Evolutionary conservation across 2,797 vertebrate species (phyloP).

Genomic region (Gallinago nigripennis): DNA sequence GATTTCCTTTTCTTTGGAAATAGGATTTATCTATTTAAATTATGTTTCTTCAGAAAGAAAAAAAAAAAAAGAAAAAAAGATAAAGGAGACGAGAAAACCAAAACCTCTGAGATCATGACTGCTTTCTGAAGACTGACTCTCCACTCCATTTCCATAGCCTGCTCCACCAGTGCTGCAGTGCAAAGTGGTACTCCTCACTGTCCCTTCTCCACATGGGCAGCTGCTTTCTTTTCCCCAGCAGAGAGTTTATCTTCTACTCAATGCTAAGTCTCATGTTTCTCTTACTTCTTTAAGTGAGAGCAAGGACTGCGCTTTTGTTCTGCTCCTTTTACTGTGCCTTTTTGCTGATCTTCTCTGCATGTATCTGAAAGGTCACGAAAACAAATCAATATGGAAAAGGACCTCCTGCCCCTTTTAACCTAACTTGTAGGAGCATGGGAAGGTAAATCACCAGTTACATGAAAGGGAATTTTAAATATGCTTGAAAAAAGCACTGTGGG

Average conservation of each 20-base stretch:
- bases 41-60: background rate
- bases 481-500: slow-evolving; percentile 37
- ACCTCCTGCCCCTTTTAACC: slow-evolving; percentile 65
- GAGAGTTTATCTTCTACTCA: slow-evolving; percentile 1
- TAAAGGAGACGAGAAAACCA: too few relatives aligned
- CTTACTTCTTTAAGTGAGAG: slow-evolving; percentile 23
- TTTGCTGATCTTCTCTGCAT: slow-evolving; percentile 58
- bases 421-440: slow-evolving; percentile 25
- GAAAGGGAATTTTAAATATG: slow-evolving; percentile 69
- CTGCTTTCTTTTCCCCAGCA: background rate
- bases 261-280: background rate
- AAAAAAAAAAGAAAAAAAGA: too few relatives aligned
- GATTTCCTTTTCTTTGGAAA: background rate
- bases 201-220: background rate
- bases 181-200: background rate
- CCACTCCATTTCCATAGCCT: background rate
- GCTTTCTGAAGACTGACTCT: too few relatives aligned
- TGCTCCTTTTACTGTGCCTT: background rate
- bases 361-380: slow-evolving; percentile 72
- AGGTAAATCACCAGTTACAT: slow-evolving; percentile 30
- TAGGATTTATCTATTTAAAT: background rate
- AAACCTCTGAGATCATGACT: too few relatives aligned
- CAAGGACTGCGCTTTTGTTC: background rate
- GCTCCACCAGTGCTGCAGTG: background rate
- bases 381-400: slow-evolving; percentile 64